Evolutionary conservation across 2,113 vertebrate species (phyloP), one percentile per base, ranked within the genome.

Genomic region (Aspiorhynchus laticeps): DNA sequence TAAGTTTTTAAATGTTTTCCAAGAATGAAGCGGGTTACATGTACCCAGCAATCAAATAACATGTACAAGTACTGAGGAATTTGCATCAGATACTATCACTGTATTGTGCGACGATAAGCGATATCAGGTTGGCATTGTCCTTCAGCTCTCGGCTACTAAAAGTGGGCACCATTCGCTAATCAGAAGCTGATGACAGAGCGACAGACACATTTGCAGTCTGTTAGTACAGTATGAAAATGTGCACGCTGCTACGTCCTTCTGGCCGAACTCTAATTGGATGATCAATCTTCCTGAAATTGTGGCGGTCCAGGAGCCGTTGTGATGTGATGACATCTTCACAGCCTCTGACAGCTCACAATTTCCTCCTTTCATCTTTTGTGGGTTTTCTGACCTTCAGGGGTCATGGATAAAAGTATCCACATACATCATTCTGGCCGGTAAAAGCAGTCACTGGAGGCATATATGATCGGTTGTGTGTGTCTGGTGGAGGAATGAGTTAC

Each of bases 271-370:
- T 94, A 94, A 94, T 94, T 92, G 90, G 89, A 91, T 91, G 90
- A 94, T 94, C 93, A 94, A 93, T 94, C 93, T 93, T 87, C 46
- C 65, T 91, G 92, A 91, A 93, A 91, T 88, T 88, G 89, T 79
- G 19, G 80, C 86, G 89, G 91, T 91, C 81, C 63, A 28, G 90
- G 36, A 69, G 80, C 24, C n/a, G 14, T 24, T 53, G 28, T 28
- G 43, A 41, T 77, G 59, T 11, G 56, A 85, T 87, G 59, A 87
- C 89, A 90, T 87, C 88, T 83, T 86, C 88, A 71, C 65, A 38
- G 63, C 38, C 63, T n/a, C 71, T 69, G 76, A 90, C 71, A 85
- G 82, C 92, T 90, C 89, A 90, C 88, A 85, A 93, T 93, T 92
- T 91, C 88, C 89, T 84, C 63, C 87, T 88, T 71, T 86, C 85